These are phyloP conservation scores for Galemys pyrenaicus DNA, from an alignment of 2,113 vertebrate species.

Conservation along the genomic window DNA sequence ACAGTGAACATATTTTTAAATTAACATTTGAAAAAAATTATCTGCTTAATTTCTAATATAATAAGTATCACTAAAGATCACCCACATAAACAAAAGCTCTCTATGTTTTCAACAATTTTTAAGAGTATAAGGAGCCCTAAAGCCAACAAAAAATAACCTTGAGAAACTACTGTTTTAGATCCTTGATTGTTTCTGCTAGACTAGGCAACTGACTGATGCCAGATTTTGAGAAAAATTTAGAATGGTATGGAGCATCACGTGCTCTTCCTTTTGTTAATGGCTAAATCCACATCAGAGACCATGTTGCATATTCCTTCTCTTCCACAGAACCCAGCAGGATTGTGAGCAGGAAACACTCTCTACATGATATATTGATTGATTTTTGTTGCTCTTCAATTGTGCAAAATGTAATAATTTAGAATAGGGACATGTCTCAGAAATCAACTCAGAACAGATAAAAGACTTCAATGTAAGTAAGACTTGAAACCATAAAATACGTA, in stretches of 20 bases:
- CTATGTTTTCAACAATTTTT: background rate
- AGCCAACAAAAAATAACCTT: background rate
- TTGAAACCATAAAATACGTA: too few species aligned
- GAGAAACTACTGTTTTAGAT: background rate
- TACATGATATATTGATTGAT: background rate
- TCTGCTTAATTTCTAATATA: slow-evolving; percentile 20
- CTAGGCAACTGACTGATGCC: background rate
- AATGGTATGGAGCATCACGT: background rate
- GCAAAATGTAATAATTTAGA: background rate
- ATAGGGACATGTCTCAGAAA: background rate
- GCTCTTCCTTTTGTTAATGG: background rate
- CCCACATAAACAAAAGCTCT: background rate
- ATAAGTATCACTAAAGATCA: background rate
- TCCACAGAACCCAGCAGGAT: background rate
- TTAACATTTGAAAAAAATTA: background rate
- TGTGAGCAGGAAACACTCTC: background rate
- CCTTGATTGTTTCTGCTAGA: background rate
- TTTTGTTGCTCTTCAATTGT: background rate
- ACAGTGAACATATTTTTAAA: background rate
- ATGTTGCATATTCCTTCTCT: background rate
- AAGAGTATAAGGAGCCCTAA: background rate
- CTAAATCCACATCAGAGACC: background rate
- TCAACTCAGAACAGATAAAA: too few species aligned
- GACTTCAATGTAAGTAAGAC: too few species aligned
- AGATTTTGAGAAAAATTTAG: background rate